Conservation (phyloP, 2,113 vertebrate genomes). For the Lepus timidus region DNA sequence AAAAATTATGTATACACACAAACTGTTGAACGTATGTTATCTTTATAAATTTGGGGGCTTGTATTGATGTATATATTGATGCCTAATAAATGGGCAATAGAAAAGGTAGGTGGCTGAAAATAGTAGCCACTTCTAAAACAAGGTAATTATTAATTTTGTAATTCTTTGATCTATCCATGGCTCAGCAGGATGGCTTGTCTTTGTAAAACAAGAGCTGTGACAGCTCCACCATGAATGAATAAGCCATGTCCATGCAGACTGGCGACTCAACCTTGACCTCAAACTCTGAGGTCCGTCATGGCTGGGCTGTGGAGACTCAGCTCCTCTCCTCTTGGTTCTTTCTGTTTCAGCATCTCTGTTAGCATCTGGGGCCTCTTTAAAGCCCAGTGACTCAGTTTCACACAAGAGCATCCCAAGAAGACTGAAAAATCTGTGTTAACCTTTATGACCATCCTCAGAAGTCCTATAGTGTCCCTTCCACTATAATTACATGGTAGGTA, state of each 20-base stretch:
- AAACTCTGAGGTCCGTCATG: fast-evolving
- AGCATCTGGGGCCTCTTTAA: not conserved
- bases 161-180: not conserved
- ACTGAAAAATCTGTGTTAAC: not conserved
- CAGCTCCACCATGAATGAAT: too few relatives aligned
- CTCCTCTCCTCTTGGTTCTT: not conserved
- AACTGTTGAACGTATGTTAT: not conserved
- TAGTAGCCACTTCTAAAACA: not conserved
- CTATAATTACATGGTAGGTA: too few relatives aligned
- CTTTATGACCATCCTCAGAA: not conserved
- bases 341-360: fast-evolving
- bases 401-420: not conserved
- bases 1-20: not conserved
- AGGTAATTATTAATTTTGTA: not conserved
- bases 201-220: fast-evolving
- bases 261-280: not conserved
- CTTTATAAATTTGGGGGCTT: not conserved
- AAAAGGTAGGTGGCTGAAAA: not conserved
- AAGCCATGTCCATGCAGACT: not conserved
- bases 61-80: too few relatives aligned
- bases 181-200: not conserved
- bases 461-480: not conserved
- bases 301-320: fast-evolving
- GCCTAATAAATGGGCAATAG: not conserved
- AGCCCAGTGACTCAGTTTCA: not conserved